Evolutionary conservation across 92 coral and sea anemone species (phyloP).

Genomic region (Epizoanthus ramosus): DNA sequence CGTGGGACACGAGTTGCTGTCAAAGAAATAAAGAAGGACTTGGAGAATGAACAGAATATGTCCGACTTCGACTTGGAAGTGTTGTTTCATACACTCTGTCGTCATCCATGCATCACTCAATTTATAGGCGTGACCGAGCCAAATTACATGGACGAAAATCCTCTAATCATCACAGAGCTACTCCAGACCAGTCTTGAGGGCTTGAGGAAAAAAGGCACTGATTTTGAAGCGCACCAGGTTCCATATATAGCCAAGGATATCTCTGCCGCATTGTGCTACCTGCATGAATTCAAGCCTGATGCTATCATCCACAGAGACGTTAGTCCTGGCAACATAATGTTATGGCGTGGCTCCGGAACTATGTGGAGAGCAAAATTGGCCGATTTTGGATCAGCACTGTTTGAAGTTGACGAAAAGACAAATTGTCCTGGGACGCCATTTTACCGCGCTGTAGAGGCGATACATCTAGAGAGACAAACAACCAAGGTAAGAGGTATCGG

Average conservation of each 20-base stretch:
- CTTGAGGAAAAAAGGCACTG: slow-evolving; percentile 2
- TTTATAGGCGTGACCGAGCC: slow-evolving; percentile 35
- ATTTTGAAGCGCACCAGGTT: slow-evolving; percentile 13
- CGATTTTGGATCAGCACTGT: slow-evolving; percentile 33
- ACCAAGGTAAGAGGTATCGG: not conserved
- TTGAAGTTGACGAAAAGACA: slow-evolving; percentile 40
- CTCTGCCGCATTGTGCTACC: slow-evolving; percentile 31
- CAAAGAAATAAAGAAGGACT: slow-evolving; percentile 8
- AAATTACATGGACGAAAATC: not conserved
- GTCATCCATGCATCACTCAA: slow-evolving; percentile 36
- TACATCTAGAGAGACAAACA: slow-evolving; percentile 6
- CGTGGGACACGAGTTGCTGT: slow-evolving; percentile 24
- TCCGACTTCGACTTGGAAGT: slow-evolving; percentile 40
- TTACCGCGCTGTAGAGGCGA: slow-evolving; percentile 26
- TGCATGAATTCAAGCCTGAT: slow-evolving; percentile 37
- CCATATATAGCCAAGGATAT: slow-evolving; percentile 30
- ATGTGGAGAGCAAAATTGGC: slow-evolving; percentile 29
- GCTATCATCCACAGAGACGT: slow-evolving; percentile 42
- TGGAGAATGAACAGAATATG: slow-evolving; percentile 33
- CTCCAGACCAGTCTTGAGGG: slow-evolving; percentile 4
- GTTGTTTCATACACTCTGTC: slow-evolving; percentile 23
- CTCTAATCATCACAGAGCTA: slow-evolving; percentile 17
- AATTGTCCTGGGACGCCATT: slow-evolving; percentile 19
- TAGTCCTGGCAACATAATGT: slow-evolving; percentile 28
- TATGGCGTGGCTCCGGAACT: not conserved